Base-by-base conservation (phyloP, 2,888 invertebrate genomes). In the Uloborus plumipes region DNA sequence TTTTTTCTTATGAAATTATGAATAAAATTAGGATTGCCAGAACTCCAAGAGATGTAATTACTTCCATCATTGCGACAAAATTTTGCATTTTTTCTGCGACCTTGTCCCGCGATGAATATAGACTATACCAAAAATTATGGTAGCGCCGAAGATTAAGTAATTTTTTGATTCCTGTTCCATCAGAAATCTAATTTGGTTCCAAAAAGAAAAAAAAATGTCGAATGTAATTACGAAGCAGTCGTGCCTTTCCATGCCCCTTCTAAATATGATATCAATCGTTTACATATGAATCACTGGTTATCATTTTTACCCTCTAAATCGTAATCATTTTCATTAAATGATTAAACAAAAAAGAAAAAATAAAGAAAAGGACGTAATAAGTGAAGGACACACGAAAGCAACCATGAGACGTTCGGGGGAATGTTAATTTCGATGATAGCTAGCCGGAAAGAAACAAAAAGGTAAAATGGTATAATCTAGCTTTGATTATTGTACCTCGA, bases 281-380 rank as follows among this genome's bases (percentile, higher is more conserved):
- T 64, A 39, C 39, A 39, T 26, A 15, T 39, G 64, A 64, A 64
- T 64, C 64, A 64, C 13, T 16, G 22, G 13, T 31, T 22, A 31
- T 62, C n/a, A 26, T 62, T 39, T 64, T 64, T 64, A 26, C 39
- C 18, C 47, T 2, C 39, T 39, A 11, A 15, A 64, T 64, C 64
- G 39, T 64, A 64, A 64, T 64, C 39, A 64, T 39, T 64, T 64
- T 64, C 64, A 64, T 64, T 64, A 64, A 64, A 26, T 64, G 22
- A 64, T 39, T 20, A 13, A 59, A 18, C 14, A 59, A 59, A 26
- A 20, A 14, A 15, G 16, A 55, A 55, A 55, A n/a, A n/a, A n/a
- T n/a, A n/a, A n/a, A n/a, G n/a, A n/a, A 55, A 55, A 6, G 16
- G 7, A 55, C 16, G 18, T 18, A 55, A 15, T 18, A 18, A 55